Evolutionary conservation across 2,888 invertebrate genomes (phyloP), one percentile per base, ranked within the genome.

Genomic region (Diplolepis rosae): DNA sequence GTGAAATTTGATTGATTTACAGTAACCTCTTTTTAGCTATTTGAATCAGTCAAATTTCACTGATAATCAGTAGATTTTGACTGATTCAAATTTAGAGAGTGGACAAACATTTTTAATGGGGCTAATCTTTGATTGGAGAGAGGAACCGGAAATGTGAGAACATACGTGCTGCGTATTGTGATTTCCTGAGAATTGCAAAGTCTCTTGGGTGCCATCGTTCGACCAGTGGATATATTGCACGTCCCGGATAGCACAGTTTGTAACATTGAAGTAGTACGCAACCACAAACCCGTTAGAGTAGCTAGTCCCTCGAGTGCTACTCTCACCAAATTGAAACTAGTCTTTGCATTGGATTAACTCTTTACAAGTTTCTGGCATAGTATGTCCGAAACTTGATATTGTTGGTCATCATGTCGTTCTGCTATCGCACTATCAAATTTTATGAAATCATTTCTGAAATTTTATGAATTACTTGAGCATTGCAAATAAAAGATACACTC

Each of bases 331-430:
- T 86, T 86, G 86, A 86, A 86, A 86, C 83, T 84, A 81, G 83
- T 81, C 85, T 84, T 85, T 84, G 84, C 85, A 85, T 84, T 74
- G 82, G 83, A 85, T 86, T 84, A 85, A 84, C 83, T 84, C 82
- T 83, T 82, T 79, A 80, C 80, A 69, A 68, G 79, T 68, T 69
- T 67, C 69, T 65, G 69, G 42, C 61, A 42, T 48, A 54, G 18
- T 65, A 61, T 69, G 69, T 76, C 66, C 68, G 71, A 76, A 77
- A 79, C 77, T 77, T 77, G 56, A 61, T 68, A 68, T 50, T 67
- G 76, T 68, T 68, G 52, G 24, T 66, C 70, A 68, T 9, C 50
- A 28, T 50, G 4, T 4, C 22, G 22, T 11, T 50, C 28, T 9
- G 28, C n/a, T 32, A 6, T 6, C 42, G n/a, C 42, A 42, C n/a